Evolutionary conservation across 23 tunicate species (phyloP), one percentile per base, ranked within the genome.

Genomic region (Phallusia fumigata): DNA sequence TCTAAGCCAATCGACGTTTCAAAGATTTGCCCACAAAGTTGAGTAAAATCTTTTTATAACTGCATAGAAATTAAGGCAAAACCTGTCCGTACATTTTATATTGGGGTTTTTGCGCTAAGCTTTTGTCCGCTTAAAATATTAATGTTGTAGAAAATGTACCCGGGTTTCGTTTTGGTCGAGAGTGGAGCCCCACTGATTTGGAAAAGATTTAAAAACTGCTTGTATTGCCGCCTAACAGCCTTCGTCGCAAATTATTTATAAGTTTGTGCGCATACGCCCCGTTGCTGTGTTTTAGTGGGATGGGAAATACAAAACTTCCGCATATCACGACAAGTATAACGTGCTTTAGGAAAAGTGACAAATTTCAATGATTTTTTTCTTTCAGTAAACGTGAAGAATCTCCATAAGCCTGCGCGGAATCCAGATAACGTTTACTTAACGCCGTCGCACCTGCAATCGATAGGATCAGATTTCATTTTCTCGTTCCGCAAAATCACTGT

Each of bases 141-240:
- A 58, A 58, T 58, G 69, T 58, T 58, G 69, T 21, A 58, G 69
- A 58, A 58, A 58, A 58, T 58, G 13, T 58, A 58, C 80, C 33
- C 19, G 28, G n/a, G 53, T 45, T 40, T 36, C 52, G 53, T 40
- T 33, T 26, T 40, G 50, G 80, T 77, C 53, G 80, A 77, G 80
- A 77, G 80, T 77, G 53, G 52, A 77, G 80, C 80, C 31, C 35
- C 80, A 36, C 80, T 77, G 80, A 77, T 77, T 77, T 77, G 33
- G 80, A 35, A 77, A 44, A 77, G 80, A 77, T 77, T 77, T 77
- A 58, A 58, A 58, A 58, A 58, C 69, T 58, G 69, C 69, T 21
- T 58, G 69, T 58, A 21, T 58, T 24, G 28, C 26, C 69, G 69
- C 69, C 69, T 58, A 58, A 58, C 69, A 58, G 69, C 69, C 28